phyloP scores from a whole-genome alignment of 2,888 invertebrate genomes.

The Apamea monoglypha region DNA sequence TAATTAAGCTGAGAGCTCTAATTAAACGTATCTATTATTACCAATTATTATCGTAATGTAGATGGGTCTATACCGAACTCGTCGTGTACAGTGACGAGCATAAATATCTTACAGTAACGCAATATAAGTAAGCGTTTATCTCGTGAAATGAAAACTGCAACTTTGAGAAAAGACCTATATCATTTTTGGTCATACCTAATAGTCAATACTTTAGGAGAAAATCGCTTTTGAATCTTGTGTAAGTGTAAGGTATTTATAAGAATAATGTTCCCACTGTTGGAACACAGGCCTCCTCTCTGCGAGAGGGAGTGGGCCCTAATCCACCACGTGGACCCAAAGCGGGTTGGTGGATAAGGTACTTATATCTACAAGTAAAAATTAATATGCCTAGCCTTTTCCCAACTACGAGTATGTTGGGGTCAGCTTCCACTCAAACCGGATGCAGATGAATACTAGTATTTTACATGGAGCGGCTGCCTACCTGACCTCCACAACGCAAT shows the following conservation, averaged over 20 bases:
- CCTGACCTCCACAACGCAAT: too few species aligned
- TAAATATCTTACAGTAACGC: background rate
- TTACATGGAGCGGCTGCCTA: too few species aligned
- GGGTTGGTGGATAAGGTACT: too few species aligned
- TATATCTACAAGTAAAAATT: too few species aligned
- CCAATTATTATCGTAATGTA: background rate
- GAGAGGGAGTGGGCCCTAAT: too few species aligned
- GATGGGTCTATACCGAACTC: background rate
- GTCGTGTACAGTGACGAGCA: too few species aligned
- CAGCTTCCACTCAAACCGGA: background rate
- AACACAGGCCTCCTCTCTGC: too few species aligned
- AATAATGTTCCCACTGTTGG: too few species aligned
- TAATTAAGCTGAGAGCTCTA: background rate
- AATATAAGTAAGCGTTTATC: background rate
- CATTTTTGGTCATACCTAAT: background rate
- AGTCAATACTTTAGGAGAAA: background rate
- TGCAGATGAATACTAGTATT: background rate
- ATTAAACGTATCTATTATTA: background rate
- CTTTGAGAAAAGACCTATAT: background rate
- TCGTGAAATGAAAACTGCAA: background rate
- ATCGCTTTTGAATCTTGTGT: background rate
- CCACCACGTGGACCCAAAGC: too few species aligned
- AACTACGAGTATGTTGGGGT: background rate
- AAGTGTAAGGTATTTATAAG: too few species aligned
- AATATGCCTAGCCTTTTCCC: too few species aligned